Percentiles rank a stretch among this genome's conserved stretches.
Conservation (phyloP, 2,888 invertebrate genomes). For the Cabera pusaria region DNA sequence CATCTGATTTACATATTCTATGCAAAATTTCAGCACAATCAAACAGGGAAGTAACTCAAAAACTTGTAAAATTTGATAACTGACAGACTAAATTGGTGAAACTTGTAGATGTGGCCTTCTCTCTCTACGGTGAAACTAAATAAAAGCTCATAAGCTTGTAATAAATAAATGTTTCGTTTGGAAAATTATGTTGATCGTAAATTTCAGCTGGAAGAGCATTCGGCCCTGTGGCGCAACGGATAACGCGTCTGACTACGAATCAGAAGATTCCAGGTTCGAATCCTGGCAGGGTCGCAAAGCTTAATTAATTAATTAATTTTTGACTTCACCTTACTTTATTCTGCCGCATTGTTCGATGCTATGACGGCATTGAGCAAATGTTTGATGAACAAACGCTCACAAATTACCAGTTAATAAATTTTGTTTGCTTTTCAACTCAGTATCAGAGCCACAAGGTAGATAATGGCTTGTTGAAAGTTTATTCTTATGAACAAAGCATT, state of each 20-base stretch:
- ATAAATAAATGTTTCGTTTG: too few species aligned
- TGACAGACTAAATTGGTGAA: too few species aligned
- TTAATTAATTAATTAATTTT: too few species aligned
- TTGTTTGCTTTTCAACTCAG: slow-evolving; percentile 41
- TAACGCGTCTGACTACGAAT: slow-evolving; percentile 89
- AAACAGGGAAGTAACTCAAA: too few species aligned
- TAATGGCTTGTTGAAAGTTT: slow-evolving; percentile 39
- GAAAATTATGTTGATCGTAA: slow-evolving; percentile 7
- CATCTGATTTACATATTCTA: too few species aligned
- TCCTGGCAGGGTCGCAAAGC: slow-evolving; percentile 82
- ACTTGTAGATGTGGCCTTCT: too few species aligned
- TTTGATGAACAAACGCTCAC: slow-evolving; percentile 60
- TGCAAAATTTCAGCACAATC: too few species aligned
- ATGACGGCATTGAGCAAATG: slow-evolving; percentile 61
- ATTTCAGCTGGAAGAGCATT: slow-evolving; percentile 23
- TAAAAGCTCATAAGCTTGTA: too few species aligned
- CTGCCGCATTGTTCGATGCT: slow-evolving; percentile 52
- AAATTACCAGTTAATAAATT: slow-evolving; percentile 32
- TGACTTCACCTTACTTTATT: slow-evolving; percentile 22
- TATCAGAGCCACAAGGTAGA: slow-evolving; percentile 39
- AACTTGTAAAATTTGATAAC: too few species aligned
- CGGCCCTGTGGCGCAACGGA: slow-evolving; percentile 87
- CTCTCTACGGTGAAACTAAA: too few species aligned
- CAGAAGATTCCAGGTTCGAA: slow-evolving; percentile 87
- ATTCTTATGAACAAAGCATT: slow-evolving; percentile 21